phyloP scores from a whole-genome alignment of 2,888 invertebrate species.

The Adineta ricciae region DNA sequence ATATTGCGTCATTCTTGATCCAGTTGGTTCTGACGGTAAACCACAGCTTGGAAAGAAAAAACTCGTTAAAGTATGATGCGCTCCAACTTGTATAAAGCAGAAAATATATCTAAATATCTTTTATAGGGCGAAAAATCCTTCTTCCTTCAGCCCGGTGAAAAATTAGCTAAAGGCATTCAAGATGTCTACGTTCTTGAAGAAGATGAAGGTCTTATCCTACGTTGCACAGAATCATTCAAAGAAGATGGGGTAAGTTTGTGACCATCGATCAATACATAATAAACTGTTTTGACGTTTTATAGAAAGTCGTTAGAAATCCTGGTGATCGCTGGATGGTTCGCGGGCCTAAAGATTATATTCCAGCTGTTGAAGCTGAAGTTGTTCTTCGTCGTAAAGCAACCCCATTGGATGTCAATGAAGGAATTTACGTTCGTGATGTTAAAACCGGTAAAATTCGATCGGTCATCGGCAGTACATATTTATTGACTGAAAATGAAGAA shows the following conservation, averaged over 20 bases:
- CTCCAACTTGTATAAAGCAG: too few relatives aligned
- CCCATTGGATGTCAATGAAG: constrained; percentile 54
- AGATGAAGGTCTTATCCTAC: constrained; percentile 41
- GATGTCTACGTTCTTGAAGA: constrained; percentile 39
- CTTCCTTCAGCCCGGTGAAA: constrained; percentile 44
- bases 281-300: not conserved
- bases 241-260: constrained; percentile 35
- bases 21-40: constrained; percentile 38
- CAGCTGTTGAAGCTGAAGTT: constrained; percentile 53
- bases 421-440: constrained; percentile 53
- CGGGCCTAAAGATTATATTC: constrained; percentile 53
- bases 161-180: constrained; percentile 40
- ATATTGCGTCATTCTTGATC: constrained; percentile 41
- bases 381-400: constrained; percentile 49
- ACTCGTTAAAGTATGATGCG: constrained; percentile 35
- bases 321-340: constrained; percentile 54
- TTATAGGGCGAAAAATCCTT: constrained; percentile 39
- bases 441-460: constrained; percentile 47
- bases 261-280: too few relatives aligned
- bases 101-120: not conserved
- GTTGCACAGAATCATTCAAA: constrained; percentile 38
- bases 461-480: constrained; percentile 52
- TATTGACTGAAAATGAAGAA: constrained; percentile 52
- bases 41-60: constrained; percentile 40
- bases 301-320: constrained; percentile 45